A percentile compares a stretch with the other conserved stretches of the same genome.
Conservation (phyloP, 2,797 vertebrate species). For the Pseudochirops cupreus region DNA sequence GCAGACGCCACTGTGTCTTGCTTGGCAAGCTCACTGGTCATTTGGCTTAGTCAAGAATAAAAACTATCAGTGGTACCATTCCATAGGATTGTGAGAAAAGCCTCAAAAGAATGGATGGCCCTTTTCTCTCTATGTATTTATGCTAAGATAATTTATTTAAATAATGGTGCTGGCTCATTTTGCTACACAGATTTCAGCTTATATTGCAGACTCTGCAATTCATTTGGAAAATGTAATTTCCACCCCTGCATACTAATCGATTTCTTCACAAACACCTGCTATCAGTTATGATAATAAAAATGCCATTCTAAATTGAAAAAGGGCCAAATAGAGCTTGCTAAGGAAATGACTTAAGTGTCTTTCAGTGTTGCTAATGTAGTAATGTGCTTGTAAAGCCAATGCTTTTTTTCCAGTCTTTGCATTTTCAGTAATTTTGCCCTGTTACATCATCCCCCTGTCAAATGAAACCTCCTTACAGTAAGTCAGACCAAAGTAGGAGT, state of each 20-base stretch:
- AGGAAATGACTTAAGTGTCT: conserved; percentile 91
- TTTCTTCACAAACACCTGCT: conserved; percentile 91
- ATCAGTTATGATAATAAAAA: conserved; percentile 92
- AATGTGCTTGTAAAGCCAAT: conserved; percentile 85
- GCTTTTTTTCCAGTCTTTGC: conserved; percentile 82
- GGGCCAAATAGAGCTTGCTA: conserved; percentile 88
- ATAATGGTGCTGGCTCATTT: conserved; percentile 83
- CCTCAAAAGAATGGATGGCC: conserved; percentile 76
- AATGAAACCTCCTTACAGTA: conserved; percentile 58
- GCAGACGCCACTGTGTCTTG: conserved; percentile 66
- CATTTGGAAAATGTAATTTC: conserved; percentile 91
- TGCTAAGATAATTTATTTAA: conserved; percentile 85
- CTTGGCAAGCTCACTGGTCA: conserved; percentile 72
- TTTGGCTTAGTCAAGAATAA: conserved; percentile 69
- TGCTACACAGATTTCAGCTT: conserved; percentile 86
- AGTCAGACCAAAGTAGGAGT: conserved; percentile 29
- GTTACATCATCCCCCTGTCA: conserved; percentile 72
- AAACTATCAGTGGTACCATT: conserved; percentile 58
- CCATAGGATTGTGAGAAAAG: conserved; percentile 57
- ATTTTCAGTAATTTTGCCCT: conserved; percentile 84
- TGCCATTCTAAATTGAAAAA: conserved; percentile 89
- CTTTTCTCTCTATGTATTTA: conserved; percentile 81
- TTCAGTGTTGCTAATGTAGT: conserved; percentile 87
- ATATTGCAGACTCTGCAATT: conserved; percentile 88
- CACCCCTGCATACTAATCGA: conserved; percentile 91